Percentiles rank a stretch among this genome's conserved stretches.
These are phyloP conservation scores for Ips typographus DNA, from an alignment of 1,140 invertebrate genomes.

Conservation along the genomic window DNA sequence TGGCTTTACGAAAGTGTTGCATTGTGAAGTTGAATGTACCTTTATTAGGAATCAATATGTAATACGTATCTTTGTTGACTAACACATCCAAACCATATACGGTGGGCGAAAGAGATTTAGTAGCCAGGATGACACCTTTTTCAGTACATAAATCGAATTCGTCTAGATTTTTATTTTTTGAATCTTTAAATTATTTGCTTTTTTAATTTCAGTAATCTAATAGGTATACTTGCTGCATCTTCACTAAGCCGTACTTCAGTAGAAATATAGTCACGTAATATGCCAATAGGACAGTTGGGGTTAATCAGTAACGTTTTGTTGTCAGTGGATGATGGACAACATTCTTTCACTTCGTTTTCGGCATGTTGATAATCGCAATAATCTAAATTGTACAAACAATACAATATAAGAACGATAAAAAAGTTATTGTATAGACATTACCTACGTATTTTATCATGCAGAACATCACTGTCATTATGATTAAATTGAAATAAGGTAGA, in stretches of 20 bases:
- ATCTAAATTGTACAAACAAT: no score
- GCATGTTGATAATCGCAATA: no score
- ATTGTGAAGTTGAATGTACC: neutral
- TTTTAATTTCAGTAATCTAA: neutral
- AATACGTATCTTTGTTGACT: conserved; percentile 11
- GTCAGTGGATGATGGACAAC: neutral
- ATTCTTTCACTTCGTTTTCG: no score
- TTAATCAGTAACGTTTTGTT: neutral
- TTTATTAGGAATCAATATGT: conserved; percentile 1
- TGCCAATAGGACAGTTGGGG: conserved; percentile 1
- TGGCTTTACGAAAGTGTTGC: neutral
- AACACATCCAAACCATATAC: conserved; percentile 3
- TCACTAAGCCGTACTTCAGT: neutral
- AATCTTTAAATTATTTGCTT: neutral
- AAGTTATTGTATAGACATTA: neutral
- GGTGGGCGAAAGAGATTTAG: conserved; percentile 3
- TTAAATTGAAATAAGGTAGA: neutral
- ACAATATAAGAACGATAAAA: no score
- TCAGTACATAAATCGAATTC: conserved; percentile 10
- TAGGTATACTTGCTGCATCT: neutral
- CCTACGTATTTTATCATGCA: conserved; percentile 4
- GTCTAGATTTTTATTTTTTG: neutral
- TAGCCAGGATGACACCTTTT: conserved; percentile 1
- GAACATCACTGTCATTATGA: neutral
- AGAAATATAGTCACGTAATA: conserved; percentile 5